Evolutionary conservation across 2,888 invertebrate species (phyloP).

Genomic region (Dione juno): DNA sequence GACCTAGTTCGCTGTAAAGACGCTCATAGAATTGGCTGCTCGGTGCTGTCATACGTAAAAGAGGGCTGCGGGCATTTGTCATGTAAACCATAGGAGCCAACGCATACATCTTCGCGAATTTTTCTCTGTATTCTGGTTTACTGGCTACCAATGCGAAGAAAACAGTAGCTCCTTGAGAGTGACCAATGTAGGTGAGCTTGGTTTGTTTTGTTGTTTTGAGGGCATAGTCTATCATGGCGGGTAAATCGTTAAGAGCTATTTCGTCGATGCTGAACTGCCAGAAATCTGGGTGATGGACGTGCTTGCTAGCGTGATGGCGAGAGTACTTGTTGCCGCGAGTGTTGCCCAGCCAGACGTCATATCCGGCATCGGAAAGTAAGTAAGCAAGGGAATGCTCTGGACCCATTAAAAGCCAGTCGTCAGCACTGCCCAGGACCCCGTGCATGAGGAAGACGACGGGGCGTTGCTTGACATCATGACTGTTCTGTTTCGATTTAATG

Average conservation of each 20-base stretch:
- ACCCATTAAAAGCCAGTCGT: constrained; percentile 87
- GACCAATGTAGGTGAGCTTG: constrained; percentile 71
- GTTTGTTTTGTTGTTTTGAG: constrained; percentile 62
- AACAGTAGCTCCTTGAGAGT: constrained; percentile 66
- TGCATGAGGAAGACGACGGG: constrained; percentile 84
- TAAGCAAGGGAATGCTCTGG: constrained; percentile 79
- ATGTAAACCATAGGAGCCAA: constrained; percentile 76
- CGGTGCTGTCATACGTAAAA: constrained; percentile 71
- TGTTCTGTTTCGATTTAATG: constrained; percentile 61
- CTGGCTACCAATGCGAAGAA: constrained; percentile 68
- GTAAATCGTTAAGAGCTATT: constrained; percentile 71
- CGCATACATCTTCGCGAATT: constrained; percentile 71
- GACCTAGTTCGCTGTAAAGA: constrained; percentile 58
- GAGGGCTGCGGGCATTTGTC: constrained; percentile 70
- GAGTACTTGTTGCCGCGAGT: constrained; percentile 74
- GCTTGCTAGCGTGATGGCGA: constrained; percentile 66
- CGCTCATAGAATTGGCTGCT: constrained; percentile 59
- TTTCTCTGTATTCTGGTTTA: constrained; percentile 69
- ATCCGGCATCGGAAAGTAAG: constrained; percentile 68
- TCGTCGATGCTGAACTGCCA: constrained; percentile 77
- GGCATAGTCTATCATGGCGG: constrained; percentile 74
- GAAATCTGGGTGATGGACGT: constrained; percentile 66
- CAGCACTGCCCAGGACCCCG: constrained; percentile 86
- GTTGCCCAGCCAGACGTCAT: constrained; percentile 78
- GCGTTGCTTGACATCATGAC: constrained; percentile 50